These are phyloP conservation scores for Phyllostomus hastatus DNA, from an alignment of 2,113 vertebrate species.

Conservation along the genomic window DNA sequence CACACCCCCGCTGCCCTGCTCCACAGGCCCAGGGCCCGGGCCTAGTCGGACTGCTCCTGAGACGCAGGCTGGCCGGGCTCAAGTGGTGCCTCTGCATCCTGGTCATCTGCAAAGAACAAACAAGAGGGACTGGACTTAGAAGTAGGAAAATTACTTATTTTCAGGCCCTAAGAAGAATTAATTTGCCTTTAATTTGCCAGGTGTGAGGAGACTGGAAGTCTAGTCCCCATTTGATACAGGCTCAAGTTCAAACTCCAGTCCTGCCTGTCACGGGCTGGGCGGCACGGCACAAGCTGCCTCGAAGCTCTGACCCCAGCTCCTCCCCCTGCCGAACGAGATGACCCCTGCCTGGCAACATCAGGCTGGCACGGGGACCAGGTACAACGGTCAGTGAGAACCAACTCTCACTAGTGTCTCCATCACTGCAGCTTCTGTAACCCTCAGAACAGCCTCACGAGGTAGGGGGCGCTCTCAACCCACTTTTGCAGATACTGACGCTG, in stretches of 20 bases:
- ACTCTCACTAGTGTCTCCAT: neutral
- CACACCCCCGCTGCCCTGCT: neutral
- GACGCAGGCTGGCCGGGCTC: conserved; percentile 58
- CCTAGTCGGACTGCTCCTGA: conserved; percentile 68
- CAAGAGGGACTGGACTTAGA: neutral
- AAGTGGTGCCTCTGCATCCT: conserved; percentile 20
- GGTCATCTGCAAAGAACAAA: conserved; percentile 64
- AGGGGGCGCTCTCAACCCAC: neutral
- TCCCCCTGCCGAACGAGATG: neutral
- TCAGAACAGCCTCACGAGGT: neutral
- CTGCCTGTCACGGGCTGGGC: neutral
- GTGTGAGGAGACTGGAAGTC: neutral
- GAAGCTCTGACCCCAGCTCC: neutral
- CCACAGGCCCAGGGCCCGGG: neutral
- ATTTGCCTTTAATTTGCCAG: neutral
- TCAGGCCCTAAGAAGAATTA: neutral
- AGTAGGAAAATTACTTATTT: neutral
- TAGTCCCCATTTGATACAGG: neutral
- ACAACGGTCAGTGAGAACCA: neutral
- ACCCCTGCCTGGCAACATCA: neutral
- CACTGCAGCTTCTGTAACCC: neutral
- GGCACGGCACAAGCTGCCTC: neutral
- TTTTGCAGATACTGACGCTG: neutral
- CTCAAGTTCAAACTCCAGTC: neutral
- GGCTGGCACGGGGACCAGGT: neutral